phyloP scores from a whole-genome alignment of 2,888 invertebrate species.

The Amiota minor region DNA sequence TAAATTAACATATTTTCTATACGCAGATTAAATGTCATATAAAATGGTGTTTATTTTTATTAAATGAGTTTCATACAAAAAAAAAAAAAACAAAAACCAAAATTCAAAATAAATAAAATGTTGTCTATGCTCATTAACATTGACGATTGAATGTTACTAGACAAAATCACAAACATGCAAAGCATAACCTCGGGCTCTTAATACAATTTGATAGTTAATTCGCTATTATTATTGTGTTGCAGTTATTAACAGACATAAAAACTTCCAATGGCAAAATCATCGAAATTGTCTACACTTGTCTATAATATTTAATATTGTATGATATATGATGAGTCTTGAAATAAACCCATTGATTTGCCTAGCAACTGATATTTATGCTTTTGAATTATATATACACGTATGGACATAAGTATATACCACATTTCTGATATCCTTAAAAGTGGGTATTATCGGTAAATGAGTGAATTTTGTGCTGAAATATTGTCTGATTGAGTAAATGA shows the following conservation, averaged over 20 bases:
- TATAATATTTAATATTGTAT: background rate
- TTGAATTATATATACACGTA: too few relatives aligned
- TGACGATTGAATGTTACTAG: background rate
- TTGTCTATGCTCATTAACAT: constrained; percentile 3
- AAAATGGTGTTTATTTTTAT: background rate
- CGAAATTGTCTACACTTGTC: background rate
- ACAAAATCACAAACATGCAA: background rate
- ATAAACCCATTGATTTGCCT: background rate
- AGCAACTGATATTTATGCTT: background rate
- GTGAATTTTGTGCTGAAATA: background rate
- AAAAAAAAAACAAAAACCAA: constrained; percentile 28
- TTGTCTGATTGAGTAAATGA: constrained; percentile 41
- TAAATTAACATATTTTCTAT: constrained; percentile 24
- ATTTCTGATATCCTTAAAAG: too few relatives aligned
- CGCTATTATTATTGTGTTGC: too few relatives aligned
- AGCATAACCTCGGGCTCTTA: too few relatives aligned
- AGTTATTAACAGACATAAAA: too few relatives aligned
- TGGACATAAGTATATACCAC: too few relatives aligned
- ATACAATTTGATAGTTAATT: too few relatives aligned
- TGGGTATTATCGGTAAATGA: background rate
- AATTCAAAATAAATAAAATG: constrained; percentile 22
- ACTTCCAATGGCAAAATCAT: background rate
- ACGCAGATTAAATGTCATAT: constrained; percentile 8
- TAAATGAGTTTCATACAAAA: constrained; percentile 23
- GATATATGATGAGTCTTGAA: background rate